These are phyloP conservation scores for Isurus oxyrinchus DNA, from an alignment of 2,113 vertebrate genomes.

Conservation along the genomic window DNA sequence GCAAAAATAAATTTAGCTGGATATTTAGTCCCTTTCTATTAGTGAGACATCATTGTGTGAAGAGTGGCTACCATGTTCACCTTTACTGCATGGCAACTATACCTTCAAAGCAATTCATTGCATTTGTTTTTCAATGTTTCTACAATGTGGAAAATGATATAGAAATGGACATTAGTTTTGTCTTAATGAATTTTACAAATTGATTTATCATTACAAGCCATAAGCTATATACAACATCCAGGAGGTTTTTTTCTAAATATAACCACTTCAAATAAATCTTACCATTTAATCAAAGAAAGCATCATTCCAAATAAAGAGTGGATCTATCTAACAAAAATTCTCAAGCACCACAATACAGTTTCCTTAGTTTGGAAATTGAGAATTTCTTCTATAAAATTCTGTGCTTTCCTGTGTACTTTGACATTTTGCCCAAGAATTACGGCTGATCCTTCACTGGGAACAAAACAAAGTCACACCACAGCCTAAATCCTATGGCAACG, in stretches of 20 bases:
- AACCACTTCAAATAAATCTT: not conserved
- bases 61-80: not conserved
- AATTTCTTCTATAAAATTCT: not conserved
- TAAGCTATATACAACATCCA: not conserved
- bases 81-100: not conserved
- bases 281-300: constrained; percentile 41
- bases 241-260: not conserved
- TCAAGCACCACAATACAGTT: constrained; percentile 50
- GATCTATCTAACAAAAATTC: constrained; percentile 57
- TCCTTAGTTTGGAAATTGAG: constrained; percentile 52
- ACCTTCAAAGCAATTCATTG: not conserved
- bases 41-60: not conserved
- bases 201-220: not conserved
- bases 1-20: not conserved
- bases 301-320: constrained; percentile 39
- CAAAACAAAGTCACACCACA: constrained; percentile 41
- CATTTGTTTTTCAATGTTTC: not conserved
- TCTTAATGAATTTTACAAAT: not conserved
- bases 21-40: not conserved
- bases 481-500: constrained; percentile 54
- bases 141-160: not conserved
- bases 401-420: constrained; percentile 44
- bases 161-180: not conserved
- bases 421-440: constrained; percentile 44
- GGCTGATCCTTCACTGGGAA: constrained; percentile 53